phyloP scores from a whole-genome alignment of 64 coral and sea anemone species.

The Montipora capricornis region DNA sequence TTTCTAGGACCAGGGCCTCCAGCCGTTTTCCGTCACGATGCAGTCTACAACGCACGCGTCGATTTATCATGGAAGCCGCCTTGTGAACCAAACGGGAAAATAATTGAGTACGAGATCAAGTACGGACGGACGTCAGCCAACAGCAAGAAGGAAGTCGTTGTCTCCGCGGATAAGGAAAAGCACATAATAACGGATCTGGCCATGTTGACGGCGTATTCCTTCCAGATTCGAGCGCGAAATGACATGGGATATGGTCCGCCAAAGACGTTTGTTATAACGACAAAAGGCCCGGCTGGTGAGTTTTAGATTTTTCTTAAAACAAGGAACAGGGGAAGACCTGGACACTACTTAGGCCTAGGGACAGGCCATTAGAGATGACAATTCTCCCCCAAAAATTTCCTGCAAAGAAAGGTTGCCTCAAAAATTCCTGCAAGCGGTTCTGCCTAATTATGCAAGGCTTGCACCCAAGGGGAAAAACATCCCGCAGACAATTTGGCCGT shows the following conservation, averaged over 20 bases:
- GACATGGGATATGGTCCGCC: conserved; percentile 71
- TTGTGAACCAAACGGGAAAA: conserved; percentile 87
- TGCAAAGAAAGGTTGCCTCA: too few relatives aligned
- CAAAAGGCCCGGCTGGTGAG: conserved; percentile 81
- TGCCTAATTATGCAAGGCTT: too few relatives aligned
- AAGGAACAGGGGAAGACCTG: too few relatives aligned
- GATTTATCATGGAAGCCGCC: conserved; percentile 77
- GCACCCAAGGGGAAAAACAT: too few relatives aligned
- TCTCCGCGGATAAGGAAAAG: conserved; percentile 3
- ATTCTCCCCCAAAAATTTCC: too few relatives aligned
- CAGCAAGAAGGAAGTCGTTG: conserved; percentile 6
- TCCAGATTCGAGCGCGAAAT: conserved; percentile 73
- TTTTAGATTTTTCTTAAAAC: not conserved
- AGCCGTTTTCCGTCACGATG: conserved; percentile 57
- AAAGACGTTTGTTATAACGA: conserved; percentile 55
- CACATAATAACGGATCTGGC: conserved; percentile 36
- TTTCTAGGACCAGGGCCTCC: conserved; percentile 75
- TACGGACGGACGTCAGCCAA: conserved; percentile 32
- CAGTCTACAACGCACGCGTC: conserved; percentile 83
- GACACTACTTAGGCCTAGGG: too few relatives aligned
- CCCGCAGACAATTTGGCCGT: too few relatives aligned
- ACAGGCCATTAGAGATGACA: too few relatives aligned
- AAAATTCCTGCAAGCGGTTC: too few relatives aligned
- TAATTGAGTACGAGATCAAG: conserved; percentile 70
- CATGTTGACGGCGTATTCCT: conserved; percentile 69